phyloP scores from a whole-genome alignment of 2,888 invertebrate genomes.

The Apotomis capreana region DNA sequence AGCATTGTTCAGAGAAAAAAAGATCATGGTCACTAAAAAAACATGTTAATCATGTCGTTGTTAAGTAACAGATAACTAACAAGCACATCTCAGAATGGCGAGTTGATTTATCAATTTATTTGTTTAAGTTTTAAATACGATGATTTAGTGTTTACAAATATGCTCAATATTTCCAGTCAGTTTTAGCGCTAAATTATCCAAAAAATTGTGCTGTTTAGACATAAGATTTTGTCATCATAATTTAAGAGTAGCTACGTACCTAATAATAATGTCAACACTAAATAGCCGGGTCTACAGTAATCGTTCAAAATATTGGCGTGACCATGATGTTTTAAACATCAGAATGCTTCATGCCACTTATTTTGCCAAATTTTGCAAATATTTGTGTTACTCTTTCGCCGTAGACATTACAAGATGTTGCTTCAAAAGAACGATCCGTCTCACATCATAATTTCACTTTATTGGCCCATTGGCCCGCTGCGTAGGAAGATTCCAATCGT shows the following conservation, averaged over 20 bases:
- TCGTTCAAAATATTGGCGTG: neutral
- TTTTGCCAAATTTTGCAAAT: neutral
- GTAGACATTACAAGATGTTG: neutral
- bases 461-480: constrained; percentile 2
- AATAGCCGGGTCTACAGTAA: neutral
- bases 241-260: neutral
- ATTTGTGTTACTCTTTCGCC: neutral
- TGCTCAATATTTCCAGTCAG: too few species aligned
- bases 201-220: too few species aligned
- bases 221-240: too few species aligned
- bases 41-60: too few species aligned
- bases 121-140: too few species aligned
- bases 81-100: too few species aligned
- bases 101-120: too few species aligned
- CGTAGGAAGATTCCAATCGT: constrained; percentile 11
- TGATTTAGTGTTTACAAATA: too few species aligned
- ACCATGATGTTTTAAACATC: neutral
- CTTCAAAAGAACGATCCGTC: constrained; percentile 15
- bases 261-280: neutral
- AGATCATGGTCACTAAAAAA: too few species aligned
- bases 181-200: too few species aligned
- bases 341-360: neutral
- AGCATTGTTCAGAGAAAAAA: too few species aligned
- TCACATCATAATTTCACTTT: constrained; percentile 14
- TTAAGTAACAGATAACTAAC: too few species aligned